phyloP scores from a whole-genome alignment of 2,797 vertebrate species.

The Liasis olivaceus region DNA sequence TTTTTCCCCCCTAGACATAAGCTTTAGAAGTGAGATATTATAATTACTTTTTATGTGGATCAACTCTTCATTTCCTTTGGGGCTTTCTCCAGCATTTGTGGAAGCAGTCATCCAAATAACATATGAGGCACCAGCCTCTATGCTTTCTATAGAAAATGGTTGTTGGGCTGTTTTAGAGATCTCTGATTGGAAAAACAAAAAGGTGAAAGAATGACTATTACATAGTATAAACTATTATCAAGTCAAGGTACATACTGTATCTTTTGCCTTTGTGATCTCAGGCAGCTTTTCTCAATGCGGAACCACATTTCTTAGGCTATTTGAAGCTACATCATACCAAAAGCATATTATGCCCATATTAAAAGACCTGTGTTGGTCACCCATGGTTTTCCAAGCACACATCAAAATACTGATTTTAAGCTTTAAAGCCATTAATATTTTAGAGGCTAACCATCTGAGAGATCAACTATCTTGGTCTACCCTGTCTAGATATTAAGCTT shows the following conservation, averaged over 20 bases:
- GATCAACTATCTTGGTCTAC: no score
- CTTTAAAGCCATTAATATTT: no score
- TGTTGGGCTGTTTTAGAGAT: background rate
- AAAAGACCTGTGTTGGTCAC: no score
- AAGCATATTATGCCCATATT: no score
- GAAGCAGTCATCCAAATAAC: constrained; percentile 82
- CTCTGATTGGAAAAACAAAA: constrained; percentile 38
- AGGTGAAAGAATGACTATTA: background rate
- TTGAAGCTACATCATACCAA: no score
- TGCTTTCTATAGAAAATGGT: constrained; percentile 50
- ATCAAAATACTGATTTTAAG: no score
- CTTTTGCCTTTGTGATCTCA: background rate
- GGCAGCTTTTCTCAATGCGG: background rate
- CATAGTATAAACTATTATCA: background rate
- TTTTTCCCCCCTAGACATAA: fast-evolving
- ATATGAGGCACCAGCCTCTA: constrained; percentile 67
- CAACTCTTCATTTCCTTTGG: constrained; percentile 56
- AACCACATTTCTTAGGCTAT: no score
- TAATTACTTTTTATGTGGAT: constrained; percentile 64
- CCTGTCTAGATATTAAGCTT: no score
- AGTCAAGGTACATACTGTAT: background rate
- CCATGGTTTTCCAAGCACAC: no score
- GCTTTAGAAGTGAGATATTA: background rate
- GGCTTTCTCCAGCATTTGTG: constrained; percentile 81
- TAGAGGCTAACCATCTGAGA: no score